A percentile compares a stretch with the other conserved stretches of the same genome.
Evolutionary conservation across 2,113 vertebrate species (phyloP).

Genomic region (Pterophyllum scalare): DNA sequence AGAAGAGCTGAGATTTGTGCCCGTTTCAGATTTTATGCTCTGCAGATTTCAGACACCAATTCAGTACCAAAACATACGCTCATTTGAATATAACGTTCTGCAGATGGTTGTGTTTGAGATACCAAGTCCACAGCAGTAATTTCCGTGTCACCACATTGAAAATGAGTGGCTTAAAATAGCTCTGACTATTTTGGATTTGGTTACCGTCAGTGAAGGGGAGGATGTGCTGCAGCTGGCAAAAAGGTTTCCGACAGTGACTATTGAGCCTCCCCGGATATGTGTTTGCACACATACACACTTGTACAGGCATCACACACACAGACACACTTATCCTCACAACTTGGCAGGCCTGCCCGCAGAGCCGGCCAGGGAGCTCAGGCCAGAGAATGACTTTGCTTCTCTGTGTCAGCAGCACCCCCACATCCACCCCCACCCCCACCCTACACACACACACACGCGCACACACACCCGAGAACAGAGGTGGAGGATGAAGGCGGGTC

Average conservation of each 20-base stretch:
- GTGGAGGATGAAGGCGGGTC: constrained; percentile 21
- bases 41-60: neutral
- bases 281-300: constrained; percentile 21
- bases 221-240: constrained; percentile 65
- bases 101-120: neutral
- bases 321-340: constrained; percentile 38
- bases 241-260: constrained; percentile 55
- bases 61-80: neutral
- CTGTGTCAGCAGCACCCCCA: constrained; percentile 42
- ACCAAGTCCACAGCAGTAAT: neutral
- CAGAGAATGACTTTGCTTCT: constrained; percentile 62
- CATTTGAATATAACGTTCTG: constrained; percentile 6
- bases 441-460: neutral
- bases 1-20: neutral
- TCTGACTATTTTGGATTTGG: constrained; percentile 43
- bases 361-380: constrained; percentile 39
- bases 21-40: neutral
- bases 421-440: neutral
- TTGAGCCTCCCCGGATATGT: constrained; percentile 35
- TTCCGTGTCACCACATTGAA: constrained; percentile 38
- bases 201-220: constrained; percentile 34
- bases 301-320: constrained; percentile 10
- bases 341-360: constrained; percentile 52
- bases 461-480: constrained; percentile 18
- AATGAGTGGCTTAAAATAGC: constrained; percentile 51